Percentiles rank a stretch among this genome's conserved stretches.
phyloP scores from a whole-genome alignment of 2,888 invertebrate species.

The Vesta saturnalis region DNA sequence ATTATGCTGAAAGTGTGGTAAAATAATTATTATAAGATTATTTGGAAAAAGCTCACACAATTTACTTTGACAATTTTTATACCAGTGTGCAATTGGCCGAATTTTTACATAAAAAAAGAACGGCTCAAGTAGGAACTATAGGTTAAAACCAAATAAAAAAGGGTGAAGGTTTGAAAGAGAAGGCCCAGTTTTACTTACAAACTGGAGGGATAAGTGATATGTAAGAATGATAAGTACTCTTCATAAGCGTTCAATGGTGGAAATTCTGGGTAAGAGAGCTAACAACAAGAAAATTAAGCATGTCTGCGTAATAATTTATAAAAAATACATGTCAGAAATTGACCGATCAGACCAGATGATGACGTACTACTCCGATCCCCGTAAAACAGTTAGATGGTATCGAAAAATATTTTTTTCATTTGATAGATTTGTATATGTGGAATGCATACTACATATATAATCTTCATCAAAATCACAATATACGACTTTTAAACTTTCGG shows the following conservation, averaged over 20 bases:
- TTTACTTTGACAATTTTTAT: neutral
- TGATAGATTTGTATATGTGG: too few species aligned
- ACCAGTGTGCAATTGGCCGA: neutral
- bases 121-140: neutral
- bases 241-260: neutral
- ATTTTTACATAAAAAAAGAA: neutral
- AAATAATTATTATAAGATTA: neutral
- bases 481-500: too few species aligned
- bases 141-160: neutral
- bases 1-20: too few species aligned
- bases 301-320: neutral
- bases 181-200: neutral
- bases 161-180: neutral
- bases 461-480: too few species aligned
- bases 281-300: neutral
- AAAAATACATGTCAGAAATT: neutral
- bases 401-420: neutral
- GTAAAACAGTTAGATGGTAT: neutral
- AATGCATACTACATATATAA: too few species aligned
- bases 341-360: neutral
- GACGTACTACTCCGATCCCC: neutral
- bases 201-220: neutral
- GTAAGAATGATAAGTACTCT: neutral
- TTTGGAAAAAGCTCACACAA: neutral
- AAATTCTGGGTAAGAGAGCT: neutral